These are phyloP conservation scores for Thryonomys swinderianus DNA, from an alignment of 2,113 vertebrate genomes.

Conservation along the genomic window DNA sequence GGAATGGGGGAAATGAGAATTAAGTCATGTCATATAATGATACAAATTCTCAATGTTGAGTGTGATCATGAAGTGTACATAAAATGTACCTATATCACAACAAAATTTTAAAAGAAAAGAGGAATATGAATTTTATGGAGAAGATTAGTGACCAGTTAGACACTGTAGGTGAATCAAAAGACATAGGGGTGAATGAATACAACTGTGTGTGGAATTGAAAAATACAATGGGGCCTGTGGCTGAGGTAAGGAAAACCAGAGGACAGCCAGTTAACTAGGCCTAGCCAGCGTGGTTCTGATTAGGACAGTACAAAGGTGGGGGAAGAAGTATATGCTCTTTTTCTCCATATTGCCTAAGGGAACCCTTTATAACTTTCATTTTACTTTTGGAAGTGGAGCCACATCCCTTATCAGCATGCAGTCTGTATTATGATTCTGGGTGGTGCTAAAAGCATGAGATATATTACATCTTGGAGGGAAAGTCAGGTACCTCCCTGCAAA, in stretches of 20 bases:
- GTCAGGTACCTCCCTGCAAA: not conserved
- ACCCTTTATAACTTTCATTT: not conserved
- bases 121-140: not conserved
- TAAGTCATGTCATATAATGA: no score
- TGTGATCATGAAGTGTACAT: no score
- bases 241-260: not conserved
- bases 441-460: not conserved
- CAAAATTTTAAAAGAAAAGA: no score
- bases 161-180: not conserved
- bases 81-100: no score
- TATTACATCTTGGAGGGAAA: not conserved
- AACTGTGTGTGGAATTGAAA: not conserved
- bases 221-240: not conserved
- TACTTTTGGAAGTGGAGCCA: not conserved
- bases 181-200: not conserved
- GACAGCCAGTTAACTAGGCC: not conserved
- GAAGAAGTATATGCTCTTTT: not conserved
- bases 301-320: not conserved
- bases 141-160: not conserved
- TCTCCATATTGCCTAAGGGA: not conserved
- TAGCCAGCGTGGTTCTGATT: not conserved
- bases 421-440: not conserved
- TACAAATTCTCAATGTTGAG: no score
- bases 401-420: not conserved
- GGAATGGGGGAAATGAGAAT: no score